Percentiles rank a stretch among this genome's conserved stretches.
Conservation (phyloP, 2,113 vertebrate genomes). For the Paracanthobrama guichenoti region DNA sequence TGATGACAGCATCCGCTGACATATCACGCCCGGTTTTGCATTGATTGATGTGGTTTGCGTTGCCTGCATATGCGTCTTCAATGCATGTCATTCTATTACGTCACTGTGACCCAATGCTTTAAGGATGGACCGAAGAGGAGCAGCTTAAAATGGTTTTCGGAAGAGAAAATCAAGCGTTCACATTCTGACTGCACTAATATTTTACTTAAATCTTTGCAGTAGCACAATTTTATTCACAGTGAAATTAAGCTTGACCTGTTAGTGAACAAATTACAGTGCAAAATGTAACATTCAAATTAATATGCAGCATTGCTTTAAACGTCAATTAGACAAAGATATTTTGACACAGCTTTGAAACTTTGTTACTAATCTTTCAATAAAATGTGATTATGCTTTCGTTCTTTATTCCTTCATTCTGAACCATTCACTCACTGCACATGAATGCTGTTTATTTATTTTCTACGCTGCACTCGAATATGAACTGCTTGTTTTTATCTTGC, state of each 20-base stretch:
- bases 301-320: too few species aligned
- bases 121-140: not conserved
- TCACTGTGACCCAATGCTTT: not conserved
- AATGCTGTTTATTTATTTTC: not conserved
- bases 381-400: too few species aligned
- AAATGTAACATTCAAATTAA: too few species aligned
- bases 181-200: not conserved
- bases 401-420: not conserved
- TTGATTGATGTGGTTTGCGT: not conserved
- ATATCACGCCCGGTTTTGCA: not conserved
- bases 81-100: not conserved
- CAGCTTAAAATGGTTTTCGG: not conserved
- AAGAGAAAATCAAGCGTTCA: not conserved
- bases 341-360: too few species aligned
- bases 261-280: too few species aligned
- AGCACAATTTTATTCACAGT: not conserved
- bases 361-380: too few species aligned
- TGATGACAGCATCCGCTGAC: slow-evolving; percentile 37
- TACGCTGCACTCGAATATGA: not conserved
- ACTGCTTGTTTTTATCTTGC: not conserved
- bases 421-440: not conserved
- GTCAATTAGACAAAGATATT: too few species aligned
- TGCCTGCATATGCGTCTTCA: not conserved
- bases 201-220: not conserved
- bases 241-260: not conserved